Percentiles rank a stretch among this genome's conserved stretches.
Conservation (phyloP, 2,797 vertebrate genomes). For the Hapalemur alaotrensis region DNA sequence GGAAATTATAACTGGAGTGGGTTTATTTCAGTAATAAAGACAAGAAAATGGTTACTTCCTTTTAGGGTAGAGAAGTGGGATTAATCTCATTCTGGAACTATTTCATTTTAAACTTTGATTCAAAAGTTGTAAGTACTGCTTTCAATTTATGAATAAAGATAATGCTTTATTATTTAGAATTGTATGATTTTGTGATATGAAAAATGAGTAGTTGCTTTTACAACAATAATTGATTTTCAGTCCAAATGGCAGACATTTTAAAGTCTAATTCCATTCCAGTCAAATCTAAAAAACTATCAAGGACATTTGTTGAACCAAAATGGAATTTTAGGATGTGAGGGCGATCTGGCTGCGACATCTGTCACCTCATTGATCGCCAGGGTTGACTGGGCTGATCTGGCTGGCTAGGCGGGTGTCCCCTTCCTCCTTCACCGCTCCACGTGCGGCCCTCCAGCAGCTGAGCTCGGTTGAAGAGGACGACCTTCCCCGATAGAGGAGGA, state of each 20-base stretch:
- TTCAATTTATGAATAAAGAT: not conserved
- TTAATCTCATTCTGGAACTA: constrained; percentile 24
- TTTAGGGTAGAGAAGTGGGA: not conserved
- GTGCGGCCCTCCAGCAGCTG: too few species aligned
- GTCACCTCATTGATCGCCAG: too few species aligned
- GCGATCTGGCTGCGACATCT: too few species aligned
- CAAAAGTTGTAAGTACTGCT: not conserved
- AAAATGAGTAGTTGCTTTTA: constrained; percentile 7
- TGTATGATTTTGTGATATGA: not conserved
- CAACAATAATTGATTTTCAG: not conserved
- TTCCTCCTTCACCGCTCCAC: too few species aligned
- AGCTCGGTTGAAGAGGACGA: too few species aligned
- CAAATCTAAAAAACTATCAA: not conserved
- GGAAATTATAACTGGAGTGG: not conserved
- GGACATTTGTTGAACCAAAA: not conserved
- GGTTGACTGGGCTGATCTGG: too few species aligned
- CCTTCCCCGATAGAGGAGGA: too few species aligned
- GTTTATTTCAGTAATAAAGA: constrained; percentile 12
- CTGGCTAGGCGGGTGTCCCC: too few species aligned
- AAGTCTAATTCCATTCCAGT: not conserved
- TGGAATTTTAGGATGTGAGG: not conserved
- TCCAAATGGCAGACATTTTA: constrained; percentile 12
- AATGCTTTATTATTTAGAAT: not conserved
- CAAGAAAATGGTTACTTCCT: not conserved
- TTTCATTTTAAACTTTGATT: not conserved